Base-by-base conservation (phyloP, 1,140 invertebrate genomes). In the Brachionus paranguensis region DNA sequence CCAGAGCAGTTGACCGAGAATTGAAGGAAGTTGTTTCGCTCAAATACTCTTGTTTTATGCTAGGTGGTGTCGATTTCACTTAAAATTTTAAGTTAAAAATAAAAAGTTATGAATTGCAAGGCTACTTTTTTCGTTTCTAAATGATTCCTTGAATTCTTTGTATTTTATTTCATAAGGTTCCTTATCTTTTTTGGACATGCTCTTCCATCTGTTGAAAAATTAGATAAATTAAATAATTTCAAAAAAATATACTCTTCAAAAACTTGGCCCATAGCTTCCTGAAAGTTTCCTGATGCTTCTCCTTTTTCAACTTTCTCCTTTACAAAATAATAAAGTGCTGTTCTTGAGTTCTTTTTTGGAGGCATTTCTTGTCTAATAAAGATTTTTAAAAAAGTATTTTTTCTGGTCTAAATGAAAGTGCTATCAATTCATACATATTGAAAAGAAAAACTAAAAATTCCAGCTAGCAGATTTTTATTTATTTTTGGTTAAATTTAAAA, bases 121-220 rank as follows among this genome's bases (percentile, higher is more conserved):
- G 7, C 6, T 70, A 72, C 68, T 45, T 76, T 50, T 76, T 76
- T 76, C 72, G 14, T 14, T 2, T 47, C 47, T 76, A 12, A 14
- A 14, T 14, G 72, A 47, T 76, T 47, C 43, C 43, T 81, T 81
- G 41, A 27, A 81, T 1, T 81, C 78, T 43, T 81, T 68, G 17
- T 8, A 81, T 55, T 43, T 43, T 68, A 12, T 20, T 64, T 81
- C 53, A 64, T 64, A 81, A 14, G 78, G 78, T 29, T 60, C 50
- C 14, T 45, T 81, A 43, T 81, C 78, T 27, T 3, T 41, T 45
- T 41, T 64, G 12, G 53, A 64, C 53, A 81, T 37, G 2, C n/a
- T 24, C 10, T 37, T 43, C 78, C 78, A 81, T 68, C 78, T 81
- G 20, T 27, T 41, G 7, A n/a, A n/a, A 45, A 47, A 47, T 45